These are phyloP conservation scores for Forbesichthys agassizii DNA, from an alignment of 2,113 vertebrate genomes.

Conservation along the genomic window DNA sequence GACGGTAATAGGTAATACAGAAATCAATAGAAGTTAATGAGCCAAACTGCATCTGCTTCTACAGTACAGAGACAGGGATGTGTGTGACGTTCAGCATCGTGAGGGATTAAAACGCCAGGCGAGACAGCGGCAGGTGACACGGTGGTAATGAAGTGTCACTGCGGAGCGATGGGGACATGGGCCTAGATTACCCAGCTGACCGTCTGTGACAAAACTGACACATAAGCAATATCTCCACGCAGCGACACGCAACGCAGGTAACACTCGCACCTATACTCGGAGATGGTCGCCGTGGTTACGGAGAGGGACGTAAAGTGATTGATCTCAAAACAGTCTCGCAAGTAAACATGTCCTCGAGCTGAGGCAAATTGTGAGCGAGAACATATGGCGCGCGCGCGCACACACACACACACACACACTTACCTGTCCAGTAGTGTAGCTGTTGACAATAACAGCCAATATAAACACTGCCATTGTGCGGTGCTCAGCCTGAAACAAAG, in stretches of 20 bases:
- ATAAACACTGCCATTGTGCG: conserved; percentile 98
- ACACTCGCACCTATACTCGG: conserved; percentile 34
- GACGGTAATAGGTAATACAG: neutral
- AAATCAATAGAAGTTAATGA: neutral
- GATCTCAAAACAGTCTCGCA: neutral
- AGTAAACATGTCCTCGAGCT: neutral
- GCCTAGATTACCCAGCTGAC: conserved; percentile 44
- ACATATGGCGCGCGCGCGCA: neutral
- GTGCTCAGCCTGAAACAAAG: conserved; percentile 87
- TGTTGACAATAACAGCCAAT: conserved; percentile 96
- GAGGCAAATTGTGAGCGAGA: neutral
- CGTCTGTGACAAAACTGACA: conserved; percentile 50
- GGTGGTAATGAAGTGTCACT: conserved; percentile 51
- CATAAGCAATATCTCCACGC: conserved; percentile 46
- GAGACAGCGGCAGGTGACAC: conserved; percentile 40
- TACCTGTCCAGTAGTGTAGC: conserved; percentile 95
- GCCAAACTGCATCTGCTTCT: conserved; percentile 7
- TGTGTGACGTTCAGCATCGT: conserved; percentile 39
- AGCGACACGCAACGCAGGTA: conserved; percentile 33
- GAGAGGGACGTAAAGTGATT: conserved; percentile 30
- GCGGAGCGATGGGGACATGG: conserved; percentile 27
- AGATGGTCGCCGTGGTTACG: conserved; percentile 15
- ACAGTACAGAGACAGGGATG: conserved; percentile 26
- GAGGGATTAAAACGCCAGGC: conserved; percentile 39
- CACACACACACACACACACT: neutral